Evolutionary conservation across 2,113 vertebrate species (phyloP).

Genomic region (Gymnobelideus leadbeateri): DNA sequence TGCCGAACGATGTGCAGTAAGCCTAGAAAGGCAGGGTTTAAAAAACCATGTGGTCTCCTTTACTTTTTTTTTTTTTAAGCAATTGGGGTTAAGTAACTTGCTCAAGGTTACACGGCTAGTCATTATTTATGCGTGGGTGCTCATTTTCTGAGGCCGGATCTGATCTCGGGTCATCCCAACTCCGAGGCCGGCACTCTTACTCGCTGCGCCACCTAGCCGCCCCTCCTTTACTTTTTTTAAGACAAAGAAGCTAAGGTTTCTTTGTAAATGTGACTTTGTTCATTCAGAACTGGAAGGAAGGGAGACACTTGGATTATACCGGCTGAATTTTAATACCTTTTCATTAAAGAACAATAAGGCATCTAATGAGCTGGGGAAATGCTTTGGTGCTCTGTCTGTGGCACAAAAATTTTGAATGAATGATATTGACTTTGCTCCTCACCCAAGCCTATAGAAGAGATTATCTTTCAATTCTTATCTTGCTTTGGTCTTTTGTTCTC

Average conservation of each 20-base stretch:
- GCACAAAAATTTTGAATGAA: background rate
- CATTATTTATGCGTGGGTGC: too few relatives aligned
- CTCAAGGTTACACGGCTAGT: too few relatives aligned
- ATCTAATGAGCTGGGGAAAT: background rate
- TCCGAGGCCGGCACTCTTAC: too few relatives aligned
- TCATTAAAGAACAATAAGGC: background rate
- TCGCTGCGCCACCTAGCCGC: too few relatives aligned
- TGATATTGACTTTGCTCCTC: background rate
- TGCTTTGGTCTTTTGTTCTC: background rate
- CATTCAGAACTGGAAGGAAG: background rate
- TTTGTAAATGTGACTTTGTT: background rate
- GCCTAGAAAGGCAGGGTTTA: background rate
- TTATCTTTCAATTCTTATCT: background rate
- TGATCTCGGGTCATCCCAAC: too few relatives aligned
- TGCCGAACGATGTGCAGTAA: background rate
- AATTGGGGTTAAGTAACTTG: too few relatives aligned
- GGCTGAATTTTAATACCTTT: background rate
- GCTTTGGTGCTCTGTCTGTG: background rate
- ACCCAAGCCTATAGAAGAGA: background rate
- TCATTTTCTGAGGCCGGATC: too few relatives aligned
- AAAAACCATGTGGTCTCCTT: background rate
- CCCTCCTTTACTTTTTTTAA: too few relatives aligned
- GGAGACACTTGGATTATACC: background rate
- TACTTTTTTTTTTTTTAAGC: too few relatives aligned
- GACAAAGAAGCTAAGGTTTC: background rate